Conservation (phyloP, 2,113 vertebrate genomes). For the Empidonax alnorum region DNA sequence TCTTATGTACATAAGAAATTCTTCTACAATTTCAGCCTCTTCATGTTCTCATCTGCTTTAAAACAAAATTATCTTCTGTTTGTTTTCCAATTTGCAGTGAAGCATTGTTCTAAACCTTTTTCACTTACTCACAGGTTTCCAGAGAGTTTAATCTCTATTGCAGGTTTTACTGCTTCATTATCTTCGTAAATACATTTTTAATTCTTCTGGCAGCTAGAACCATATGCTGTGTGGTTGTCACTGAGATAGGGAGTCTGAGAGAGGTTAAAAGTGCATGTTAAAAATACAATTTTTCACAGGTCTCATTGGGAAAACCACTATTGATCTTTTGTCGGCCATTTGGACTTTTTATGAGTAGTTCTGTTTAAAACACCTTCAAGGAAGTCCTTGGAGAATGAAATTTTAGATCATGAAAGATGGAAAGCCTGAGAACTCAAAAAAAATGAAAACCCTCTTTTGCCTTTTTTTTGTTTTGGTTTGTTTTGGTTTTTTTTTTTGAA, state of each 20-base stretch:
- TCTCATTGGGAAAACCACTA: background rate
- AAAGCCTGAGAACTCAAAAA: background rate
- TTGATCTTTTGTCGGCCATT: conserved; percentile 1
- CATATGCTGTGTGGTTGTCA: background rate
- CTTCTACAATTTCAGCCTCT: background rate
- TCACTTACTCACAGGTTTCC: background rate
- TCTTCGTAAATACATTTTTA: background rate
- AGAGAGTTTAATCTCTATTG: background rate
- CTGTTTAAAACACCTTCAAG: background rate
- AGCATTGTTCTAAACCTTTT: background rate
- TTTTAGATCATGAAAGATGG: background rate
- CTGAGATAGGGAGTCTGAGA: background rate
- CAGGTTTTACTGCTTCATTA: background rate
- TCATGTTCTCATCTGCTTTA: background rate
- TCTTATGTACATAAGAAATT: background rate
- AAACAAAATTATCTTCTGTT: background rate
- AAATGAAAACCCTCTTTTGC: background rate
- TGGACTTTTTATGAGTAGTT: background rate
- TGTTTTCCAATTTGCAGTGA: background rate
- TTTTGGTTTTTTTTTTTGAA: background rate
- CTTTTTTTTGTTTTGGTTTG: background rate
- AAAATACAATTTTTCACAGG: conserved; percentile 14
- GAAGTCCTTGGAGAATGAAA: background rate
- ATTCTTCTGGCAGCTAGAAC: background rate
- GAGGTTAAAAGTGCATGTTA: background rate